These are phyloP conservation scores for Euschistus heros DNA, from an alignment of 1,140 invertebrate species.

Conservation along the genomic window DNA sequence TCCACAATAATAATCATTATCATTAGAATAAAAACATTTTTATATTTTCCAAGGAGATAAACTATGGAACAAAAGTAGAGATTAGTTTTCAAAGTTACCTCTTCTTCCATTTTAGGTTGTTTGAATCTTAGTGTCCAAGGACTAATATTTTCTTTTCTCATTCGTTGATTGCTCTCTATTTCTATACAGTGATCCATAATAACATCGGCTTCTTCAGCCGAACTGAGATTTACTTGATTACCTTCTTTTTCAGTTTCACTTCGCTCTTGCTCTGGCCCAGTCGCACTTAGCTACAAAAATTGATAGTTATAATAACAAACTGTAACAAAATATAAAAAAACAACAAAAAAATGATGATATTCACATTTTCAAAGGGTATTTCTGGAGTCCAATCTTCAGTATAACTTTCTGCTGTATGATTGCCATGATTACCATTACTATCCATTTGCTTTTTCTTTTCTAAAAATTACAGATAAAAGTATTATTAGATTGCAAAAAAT, in stretches of 20 bases:
- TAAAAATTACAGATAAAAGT: constrained; percentile 13
- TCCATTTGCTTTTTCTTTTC: constrained; percentile 26
- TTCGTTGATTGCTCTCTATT: constrained; percentile 83
- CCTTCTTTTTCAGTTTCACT: constrained; percentile 27
- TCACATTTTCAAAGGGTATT: constrained; percentile 82
- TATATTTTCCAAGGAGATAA: no score
- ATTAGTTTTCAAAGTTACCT: constrained; percentile 37
- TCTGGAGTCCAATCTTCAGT: constrained; percentile 79
- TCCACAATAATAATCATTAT: no score
- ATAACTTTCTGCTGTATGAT: constrained; percentile 24
- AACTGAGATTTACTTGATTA: constrained; percentile 26
- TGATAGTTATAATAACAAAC: not conserved
- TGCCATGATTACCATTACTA: constrained; percentile 29
- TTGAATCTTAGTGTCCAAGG: constrained; percentile 78
- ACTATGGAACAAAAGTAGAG: no score
- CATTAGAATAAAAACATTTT: no score
- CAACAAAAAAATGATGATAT: constrained; percentile 26
- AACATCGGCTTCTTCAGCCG: constrained; percentile 64
- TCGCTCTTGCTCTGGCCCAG: constrained; percentile 38
- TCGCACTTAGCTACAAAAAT: constrained; percentile 38
- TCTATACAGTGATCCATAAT: constrained; percentile 83
- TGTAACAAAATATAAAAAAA: not conserved
- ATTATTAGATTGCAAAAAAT: not conserved
- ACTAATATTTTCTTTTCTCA: constrained; percentile 77
- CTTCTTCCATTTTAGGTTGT: constrained; percentile 55